Base-by-base conservation (phyloP, 1,140 invertebrate species). In the Aphidius gifuensis region DNA sequence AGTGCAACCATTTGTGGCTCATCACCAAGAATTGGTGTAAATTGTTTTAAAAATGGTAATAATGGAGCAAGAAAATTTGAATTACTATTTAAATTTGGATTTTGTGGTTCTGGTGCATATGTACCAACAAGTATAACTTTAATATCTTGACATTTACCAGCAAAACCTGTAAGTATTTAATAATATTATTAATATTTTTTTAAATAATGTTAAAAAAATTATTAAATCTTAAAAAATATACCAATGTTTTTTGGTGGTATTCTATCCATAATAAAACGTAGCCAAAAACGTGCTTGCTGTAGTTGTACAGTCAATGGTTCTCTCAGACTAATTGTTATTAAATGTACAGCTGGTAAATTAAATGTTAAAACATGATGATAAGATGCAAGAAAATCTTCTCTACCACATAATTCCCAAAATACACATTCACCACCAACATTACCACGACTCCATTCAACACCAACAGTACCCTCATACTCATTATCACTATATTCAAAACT, bases 371-470 rank as follows among this genome's bases (percentile, higher is more conserved):
- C 88, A 68, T 90, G 87, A 75, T 93, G 91, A 76, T 92, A 94
- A 42, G 89, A 79, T 60, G 88, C 83, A 74, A 90, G 86, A 79
- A 92, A 94, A 32, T 87, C 87, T 72, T 92, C 88, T 69, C 91
- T 88, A 2, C 92, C 91, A 38, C 90, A 91, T 72, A 93, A 91
- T 73, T 93, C 91, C 90, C 91, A 93, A 42, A 92, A 82, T 32
- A 81, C 70, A 49, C 79, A 79, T 54, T 80, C 78, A 54, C 79
- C 79, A 79, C 79, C 79, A 59, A 78, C 69, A 46, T 79, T 79
- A 57, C 76, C 77, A 11, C 73, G 71, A 68, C 72, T 79, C 70
- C 74, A 79, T 64, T 81, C 79, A 39, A 81, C 76, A 5, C 79
- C 79, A 54, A 79, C 69, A 57, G 79, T 81, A 64, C 79, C 76